Base-by-base conservation (phyloP, 1,140 invertebrate genomes). In the Zaprionus inermis region DNA sequence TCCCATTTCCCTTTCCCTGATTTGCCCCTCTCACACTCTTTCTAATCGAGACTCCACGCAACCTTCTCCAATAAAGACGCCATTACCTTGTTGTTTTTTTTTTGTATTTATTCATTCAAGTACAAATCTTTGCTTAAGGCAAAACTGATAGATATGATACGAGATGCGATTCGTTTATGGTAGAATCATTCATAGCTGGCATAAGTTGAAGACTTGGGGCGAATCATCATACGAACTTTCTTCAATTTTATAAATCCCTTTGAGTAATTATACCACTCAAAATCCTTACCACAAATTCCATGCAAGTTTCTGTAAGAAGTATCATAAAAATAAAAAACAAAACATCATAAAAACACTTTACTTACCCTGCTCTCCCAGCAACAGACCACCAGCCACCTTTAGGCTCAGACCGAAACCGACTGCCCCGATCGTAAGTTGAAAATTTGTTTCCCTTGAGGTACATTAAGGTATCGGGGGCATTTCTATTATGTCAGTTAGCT, bases 321-420 rank as follows among this genome's bases (percentile, higher is more conserved):
- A 34, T 9, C 6, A 56, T 12, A 12, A 14, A 51, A 24, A 28
- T 49, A 32, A 30, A 36, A 36, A 20, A 49, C 5, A 11, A 32
- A 32, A 36, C 6, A 10, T 34, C 10, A 24, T 2, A 36, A 1
- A n/a, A 52, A 11, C 0, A n/a, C 1, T 36, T 30, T 49, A 56
- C 20, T 71, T 0, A 71, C 68, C 6, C 44, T 12, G 0, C 0
- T 4, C 9, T 3, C 2, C 0, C 0, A 7, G 5, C 1, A 28
- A 4, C 1, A 34, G 14, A 49, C 68, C 68, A 71, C 68, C 68
- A 71, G 30, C 51, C 68, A 11, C 20, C 38, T 2, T 0, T 16
- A 0, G 3, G 5, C 11, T 28, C 0, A 9, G 6, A 0, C 1
- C 12, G 32, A 18, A 46, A 63, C 1, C 11, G 22, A 2, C 16